A percentile compares a stretch with the other conserved stretches of the same genome.
phyloP scores from a whole-genome alignment of 2,888 invertebrate genomes.

The Crioceris asparagi region DNA sequence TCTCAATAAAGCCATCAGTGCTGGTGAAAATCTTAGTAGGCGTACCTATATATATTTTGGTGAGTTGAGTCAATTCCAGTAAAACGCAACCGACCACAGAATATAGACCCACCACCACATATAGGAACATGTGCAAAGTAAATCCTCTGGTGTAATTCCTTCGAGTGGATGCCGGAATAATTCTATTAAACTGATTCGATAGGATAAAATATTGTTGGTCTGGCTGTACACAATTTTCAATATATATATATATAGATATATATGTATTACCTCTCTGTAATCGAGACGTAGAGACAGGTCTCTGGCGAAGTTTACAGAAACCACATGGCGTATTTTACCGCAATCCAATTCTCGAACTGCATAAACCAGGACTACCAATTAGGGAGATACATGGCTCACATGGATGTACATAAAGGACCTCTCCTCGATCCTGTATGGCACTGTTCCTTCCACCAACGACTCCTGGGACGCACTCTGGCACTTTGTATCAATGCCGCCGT shows the following conservation, averaged over 20 bases:
- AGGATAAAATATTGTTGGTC: constrained; percentile 23
- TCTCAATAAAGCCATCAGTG: too few species aligned
- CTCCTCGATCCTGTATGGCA: constrained; percentile 3
- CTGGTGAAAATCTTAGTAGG: too few species aligned
- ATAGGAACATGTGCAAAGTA: constrained; percentile 23
- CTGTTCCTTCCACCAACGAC: too few species aligned
- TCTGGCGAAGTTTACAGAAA: constrained; percentile 36
- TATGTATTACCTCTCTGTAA: constrained; percentile 37
- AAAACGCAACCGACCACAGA: too few species aligned
- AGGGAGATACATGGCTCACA: constrained; percentile 35
- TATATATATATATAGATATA: constrained; percentile 27
- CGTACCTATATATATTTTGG: too few species aligned
- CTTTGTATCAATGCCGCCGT: too few species aligned
- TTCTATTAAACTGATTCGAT: constrained; percentile 30
- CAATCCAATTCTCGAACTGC: constrained; percentile 39
- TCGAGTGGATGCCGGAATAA: constrained; percentile 29
- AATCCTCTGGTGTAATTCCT: constrained; percentile 27
- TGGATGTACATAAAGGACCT: constrained; percentile 26
- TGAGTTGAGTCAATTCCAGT: too few species aligned
- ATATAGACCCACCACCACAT: neutral
- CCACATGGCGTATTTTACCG: constrained; percentile 38
- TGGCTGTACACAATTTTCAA: neutral
- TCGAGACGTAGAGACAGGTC: constrained; percentile 36
- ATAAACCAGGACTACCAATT: constrained; percentile 38
- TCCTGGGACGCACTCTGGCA: too few species aligned